phyloP scores from a whole-genome alignment of 2,888 invertebrate genomes.

The Tribolium freemani region DNA sequence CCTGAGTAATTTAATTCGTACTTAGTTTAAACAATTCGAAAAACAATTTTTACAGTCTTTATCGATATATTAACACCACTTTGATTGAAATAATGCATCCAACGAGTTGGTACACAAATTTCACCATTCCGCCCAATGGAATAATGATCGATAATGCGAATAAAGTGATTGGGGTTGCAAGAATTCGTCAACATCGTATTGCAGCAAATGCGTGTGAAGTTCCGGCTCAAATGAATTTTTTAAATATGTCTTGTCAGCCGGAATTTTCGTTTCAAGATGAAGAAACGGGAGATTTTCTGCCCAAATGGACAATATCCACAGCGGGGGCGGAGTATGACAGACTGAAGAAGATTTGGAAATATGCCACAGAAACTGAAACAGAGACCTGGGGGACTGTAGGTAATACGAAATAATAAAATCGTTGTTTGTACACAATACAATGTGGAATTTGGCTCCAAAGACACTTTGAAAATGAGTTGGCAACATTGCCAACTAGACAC shows the following conservation, averaged over 20 bases:
- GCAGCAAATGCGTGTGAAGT: constrained; percentile 26
- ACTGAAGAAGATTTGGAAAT: constrained; percentile 49
- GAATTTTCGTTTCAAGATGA: constrained; percentile 35
- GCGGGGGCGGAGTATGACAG: constrained; percentile 33
- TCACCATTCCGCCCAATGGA: constrained; percentile 50
- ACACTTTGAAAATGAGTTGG: too few species aligned
- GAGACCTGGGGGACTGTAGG: neutral
- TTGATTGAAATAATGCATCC: constrained; percentile 54
- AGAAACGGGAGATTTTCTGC: constrained; percentile 48
- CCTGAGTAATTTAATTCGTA: neutral
- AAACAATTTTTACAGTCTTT: constrained; percentile 43
- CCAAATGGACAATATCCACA: constrained; percentile 39
- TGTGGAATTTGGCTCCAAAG: too few species aligned
- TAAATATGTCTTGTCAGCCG: constrained; percentile 50
- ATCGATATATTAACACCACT: constrained; percentile 48
- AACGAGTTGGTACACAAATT: constrained; percentile 56
- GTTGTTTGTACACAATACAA: too few species aligned
- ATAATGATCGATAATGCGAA: constrained; percentile 56
- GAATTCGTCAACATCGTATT: constrained; percentile 53
- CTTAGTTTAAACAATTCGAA: neutral
- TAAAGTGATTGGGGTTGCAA: constrained; percentile 55
- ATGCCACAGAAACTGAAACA: neutral
- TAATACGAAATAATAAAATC: neutral
- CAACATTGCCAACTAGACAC: too few species aligned
- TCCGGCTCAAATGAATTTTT: constrained; percentile 46